A percentile compares a stretch with the other conserved stretches of the same genome.
Conservation (phyloP, 2,888 invertebrate species). For the Lacanobia wlatinum region DNA sequence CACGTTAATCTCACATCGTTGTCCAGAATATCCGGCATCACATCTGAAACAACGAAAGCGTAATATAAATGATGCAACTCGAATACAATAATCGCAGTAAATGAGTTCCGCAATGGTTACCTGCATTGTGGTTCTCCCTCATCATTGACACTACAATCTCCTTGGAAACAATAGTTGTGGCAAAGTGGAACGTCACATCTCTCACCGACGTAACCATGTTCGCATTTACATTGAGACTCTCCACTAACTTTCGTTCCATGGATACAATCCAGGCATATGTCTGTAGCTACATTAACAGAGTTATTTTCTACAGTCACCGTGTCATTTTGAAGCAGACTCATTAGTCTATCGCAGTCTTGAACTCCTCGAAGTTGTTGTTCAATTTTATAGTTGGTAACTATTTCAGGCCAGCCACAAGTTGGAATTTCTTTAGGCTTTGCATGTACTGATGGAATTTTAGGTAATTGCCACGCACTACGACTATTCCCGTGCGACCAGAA, state of each 20-base stretch:
- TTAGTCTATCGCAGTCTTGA: not conserved
- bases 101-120: not conserved
- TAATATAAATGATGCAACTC: not conserved
- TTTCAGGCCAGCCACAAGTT: not conserved
- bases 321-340: not conserved
- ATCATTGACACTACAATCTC: not conserved
- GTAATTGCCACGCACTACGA: not conserved
- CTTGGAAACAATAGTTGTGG: constrained; percentile 3
- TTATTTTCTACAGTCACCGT: not conserved
- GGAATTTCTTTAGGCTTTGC: not conserved
- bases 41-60: not conserved
- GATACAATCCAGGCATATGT: not conserved
- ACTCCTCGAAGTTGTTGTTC: not conserved
- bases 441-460: not conserved
- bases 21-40: not conserved
- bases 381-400: not conserved
- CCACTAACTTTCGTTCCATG: not conserved
- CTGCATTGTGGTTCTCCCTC: constrained; percentile 4
- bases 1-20: not conserved
- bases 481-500: not conserved
- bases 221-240: not conserved
- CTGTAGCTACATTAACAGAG: not conserved
- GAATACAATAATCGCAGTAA: not conserved
- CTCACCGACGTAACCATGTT: not conserved
- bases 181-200: not conserved